Evolutionary conservation across 1,140 invertebrate genomes (phyloP), one percentile per base, ranked within the genome.

Genomic region (Nephila pilipes): DNA sequence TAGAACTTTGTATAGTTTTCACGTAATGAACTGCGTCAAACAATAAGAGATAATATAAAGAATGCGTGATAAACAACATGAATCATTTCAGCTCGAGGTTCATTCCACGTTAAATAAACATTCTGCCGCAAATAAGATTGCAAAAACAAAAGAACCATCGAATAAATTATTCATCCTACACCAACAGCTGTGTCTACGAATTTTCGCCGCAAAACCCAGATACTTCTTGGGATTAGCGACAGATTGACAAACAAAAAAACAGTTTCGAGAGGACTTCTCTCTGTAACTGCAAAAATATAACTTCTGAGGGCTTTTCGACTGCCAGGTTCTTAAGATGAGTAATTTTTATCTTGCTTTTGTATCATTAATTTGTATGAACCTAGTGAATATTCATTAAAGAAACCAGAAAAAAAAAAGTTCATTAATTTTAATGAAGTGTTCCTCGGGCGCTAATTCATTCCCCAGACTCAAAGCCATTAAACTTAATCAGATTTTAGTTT

Each of bases 111-210:
- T 29, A 29, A 29, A 29, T 16, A 29, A 36, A 29, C 14, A 32
- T 75, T 5, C 65, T 10, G 14, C 10, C 10, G 65, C 32, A 32
- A 75, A 36, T 29, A 75, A 18, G 29, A 75, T 29, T 3, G 16
- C 25, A 32, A 75, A 14, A 75, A 75, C 16, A 75, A 75, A 75
- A 75, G 25, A 75, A 3, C 10, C 46, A 18, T 29, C 29, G 32
- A 75, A 75, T 75, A 75, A 75, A 75, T 75, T 75, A 75, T 75
- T 75, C 65, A 75, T 75, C 18, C 32, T 75, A 32, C 14, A 20
- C 8, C 25, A 75, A 16, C 65, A 75, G 65, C 65, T 75, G 65
- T 75, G 65, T 75, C 65, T 75, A 29, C 65, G 12, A 75, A 75
- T 75, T 75, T 18, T 18, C 29, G 29, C 65, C 32, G 32, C 29